Percentiles rank a stretch among this genome's conserved stretches.
Conservation (phyloP, 2,113 vertebrate genomes). For the Hippolais icterina region DNA sequence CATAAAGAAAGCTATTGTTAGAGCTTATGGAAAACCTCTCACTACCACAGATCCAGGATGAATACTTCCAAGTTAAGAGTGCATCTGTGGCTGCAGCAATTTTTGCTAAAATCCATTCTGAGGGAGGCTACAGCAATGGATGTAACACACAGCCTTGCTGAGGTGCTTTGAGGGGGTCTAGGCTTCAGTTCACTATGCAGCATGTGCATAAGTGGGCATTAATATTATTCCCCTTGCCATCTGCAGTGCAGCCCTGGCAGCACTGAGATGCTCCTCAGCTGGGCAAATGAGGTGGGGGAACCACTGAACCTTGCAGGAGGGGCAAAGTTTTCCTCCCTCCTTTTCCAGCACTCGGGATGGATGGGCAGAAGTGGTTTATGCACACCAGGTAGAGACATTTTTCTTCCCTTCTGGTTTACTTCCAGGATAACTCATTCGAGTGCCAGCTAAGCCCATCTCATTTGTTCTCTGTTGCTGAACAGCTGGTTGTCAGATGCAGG, state of each 20-base stretch:
- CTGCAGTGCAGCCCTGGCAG: neutral
- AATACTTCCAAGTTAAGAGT: neutral
- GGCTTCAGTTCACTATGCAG: neutral
- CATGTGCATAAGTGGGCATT: neutral
- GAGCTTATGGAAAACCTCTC: neutral
- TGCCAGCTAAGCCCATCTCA: neutral
- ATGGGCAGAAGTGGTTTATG: neutral
- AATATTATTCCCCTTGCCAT: neutral
- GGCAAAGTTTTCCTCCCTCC: neutral
- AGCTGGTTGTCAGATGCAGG: neutral
- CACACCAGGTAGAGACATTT: neutral
- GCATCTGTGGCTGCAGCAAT: neutral
- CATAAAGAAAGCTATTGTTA: neutral
- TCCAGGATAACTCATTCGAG: neutral
- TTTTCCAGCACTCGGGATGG: neutral
- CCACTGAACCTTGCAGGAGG: fast-evolving
- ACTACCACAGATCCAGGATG: neutral
- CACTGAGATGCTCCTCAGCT: neutral
- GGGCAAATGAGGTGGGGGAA: neutral
- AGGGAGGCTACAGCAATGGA: neutral
- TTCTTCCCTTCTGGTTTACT: neutral
- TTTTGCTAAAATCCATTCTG: neutral
- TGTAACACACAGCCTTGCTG: neutral
- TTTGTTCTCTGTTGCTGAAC: neutral
- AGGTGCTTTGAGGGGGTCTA: neutral